phyloP scores from a whole-genome alignment of 2,797 vertebrate species.

The Sebastes diaconus region DNA sequence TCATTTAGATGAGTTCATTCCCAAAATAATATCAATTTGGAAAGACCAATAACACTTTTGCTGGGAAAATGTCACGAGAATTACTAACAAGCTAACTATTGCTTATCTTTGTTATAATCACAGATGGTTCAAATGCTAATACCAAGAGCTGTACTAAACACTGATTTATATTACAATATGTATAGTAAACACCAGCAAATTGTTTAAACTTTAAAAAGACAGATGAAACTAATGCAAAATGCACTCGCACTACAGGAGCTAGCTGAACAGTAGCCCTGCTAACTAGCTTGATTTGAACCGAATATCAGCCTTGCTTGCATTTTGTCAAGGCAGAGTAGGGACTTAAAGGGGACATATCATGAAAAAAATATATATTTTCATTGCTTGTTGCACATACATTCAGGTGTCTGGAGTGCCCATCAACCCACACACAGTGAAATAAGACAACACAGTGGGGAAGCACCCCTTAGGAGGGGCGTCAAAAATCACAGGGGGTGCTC shows the following conservation, averaged over 20 bases:
- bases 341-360: no score
- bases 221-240: not conserved
- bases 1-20: not conserved
- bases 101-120: not conserved
- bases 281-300: not conserved
- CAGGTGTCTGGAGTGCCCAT: no score
- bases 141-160: not conserved
- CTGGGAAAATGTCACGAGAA: not conserved
- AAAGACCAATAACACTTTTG: not conserved
- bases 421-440: not conserved
- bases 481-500: no score
- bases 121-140: not conserved
- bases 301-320: not conserved
- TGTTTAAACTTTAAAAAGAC: not conserved
- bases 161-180: not conserved
- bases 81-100: not conserved
- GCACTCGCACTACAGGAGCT: no score
- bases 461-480: no score
- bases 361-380: not conserved
- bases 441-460: not conserved
- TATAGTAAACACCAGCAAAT: not conserved
- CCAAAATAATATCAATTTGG: not conserved
- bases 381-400: not conserved
- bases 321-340: slow-evolving; percentile 9
- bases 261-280: not conserved